Evolutionary conservation across 2,797 vertebrate species (phyloP), one percentile per base, ranked within the genome.

Genomic region (Apodemus agrarius): DNA sequence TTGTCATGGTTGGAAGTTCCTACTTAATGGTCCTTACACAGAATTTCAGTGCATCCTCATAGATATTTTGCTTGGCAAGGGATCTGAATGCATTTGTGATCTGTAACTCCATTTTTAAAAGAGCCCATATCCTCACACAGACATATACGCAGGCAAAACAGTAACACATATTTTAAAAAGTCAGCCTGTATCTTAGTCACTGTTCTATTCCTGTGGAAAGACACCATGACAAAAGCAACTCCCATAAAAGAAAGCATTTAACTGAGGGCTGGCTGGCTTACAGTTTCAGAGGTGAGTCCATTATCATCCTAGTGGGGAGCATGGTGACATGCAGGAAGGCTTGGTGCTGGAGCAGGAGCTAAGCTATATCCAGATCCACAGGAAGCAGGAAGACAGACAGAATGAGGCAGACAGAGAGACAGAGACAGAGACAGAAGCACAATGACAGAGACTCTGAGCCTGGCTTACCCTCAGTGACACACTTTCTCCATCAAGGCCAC

Each of bases 1-100:
- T 90, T 88, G 43, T 84, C 72, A 43, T 43, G 78, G 65, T 81
- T 94, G 72, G 85, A 79, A 93, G 93, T 61, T 85, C 29, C n/a
- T 82, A 54, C 90, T 88, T 83, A 87, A 49, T 49, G 54, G 52
- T 75, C 59, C 92, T 93, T 61, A 69, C 81, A 65, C 49, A 93
- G 96, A 76, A 95, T 96, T 74, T 54, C 87, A 91, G 29, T 78
- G 84, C 37, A 26, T 90, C 34, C 43, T 69, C 22, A 0, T 40
- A 65, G 26, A 24, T n/a, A 7, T 67, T 90, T 91, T 91, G 37
- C 90, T 95, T 91, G 80, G 24, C 80, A 86, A 81, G 59, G 93
- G 89, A 72, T 87, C 24, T 82, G 26, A 54, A 86, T 79, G 84
- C 19, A 46, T 69, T 86, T 84, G 65, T 72, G 69, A 87, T 80